A percentile compares a stretch with the other conserved stretches of the same genome.
phyloP scores from a whole-genome alignment of 2,797 vertebrate genomes.

The Cebuella pygmaea region DNA sequence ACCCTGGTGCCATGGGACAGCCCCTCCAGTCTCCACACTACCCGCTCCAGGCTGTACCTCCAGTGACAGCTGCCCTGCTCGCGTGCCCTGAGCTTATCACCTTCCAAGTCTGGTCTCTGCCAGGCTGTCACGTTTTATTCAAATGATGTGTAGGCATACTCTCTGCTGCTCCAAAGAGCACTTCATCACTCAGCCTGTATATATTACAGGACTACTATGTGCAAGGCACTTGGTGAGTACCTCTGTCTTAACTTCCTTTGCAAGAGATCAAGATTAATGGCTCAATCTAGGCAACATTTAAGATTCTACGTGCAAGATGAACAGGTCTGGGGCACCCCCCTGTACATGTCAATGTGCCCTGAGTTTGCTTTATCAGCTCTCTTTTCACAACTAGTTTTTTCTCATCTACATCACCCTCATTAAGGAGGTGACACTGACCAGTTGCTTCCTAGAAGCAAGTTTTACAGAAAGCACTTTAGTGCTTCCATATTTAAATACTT shows the following conservation, averaged over 20 bases:
- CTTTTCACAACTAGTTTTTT: not conserved
- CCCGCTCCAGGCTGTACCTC: conserved; percentile 64
- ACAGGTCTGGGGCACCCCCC: not conserved
- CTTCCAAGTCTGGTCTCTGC: not conserved
- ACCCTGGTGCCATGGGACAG: conserved; percentile 32
- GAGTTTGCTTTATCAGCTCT: not conserved
- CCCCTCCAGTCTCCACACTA: conserved; percentile 53
- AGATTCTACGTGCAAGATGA: not conserved
- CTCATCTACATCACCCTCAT: not conserved
- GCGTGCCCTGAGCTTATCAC: conserved; percentile 32
- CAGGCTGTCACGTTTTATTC: not conserved
- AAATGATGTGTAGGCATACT: not conserved
- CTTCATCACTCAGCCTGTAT: not conserved
- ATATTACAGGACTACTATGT: not conserved
- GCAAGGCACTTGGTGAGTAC: not conserved
- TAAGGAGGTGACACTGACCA: not conserved
- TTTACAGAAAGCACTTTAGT: not conserved
- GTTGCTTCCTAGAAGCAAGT: not conserved
- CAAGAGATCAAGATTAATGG: not conserved
- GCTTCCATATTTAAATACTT: not conserved
- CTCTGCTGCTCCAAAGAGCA: not conserved
- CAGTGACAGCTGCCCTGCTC: conserved; percentile 72
- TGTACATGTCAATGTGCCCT: not conserved
- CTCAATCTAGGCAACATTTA: not conserved
- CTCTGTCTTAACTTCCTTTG: not conserved